Conservation (phyloP, 2,888 invertebrate species). For the Leucophora obtusa region DNA sequence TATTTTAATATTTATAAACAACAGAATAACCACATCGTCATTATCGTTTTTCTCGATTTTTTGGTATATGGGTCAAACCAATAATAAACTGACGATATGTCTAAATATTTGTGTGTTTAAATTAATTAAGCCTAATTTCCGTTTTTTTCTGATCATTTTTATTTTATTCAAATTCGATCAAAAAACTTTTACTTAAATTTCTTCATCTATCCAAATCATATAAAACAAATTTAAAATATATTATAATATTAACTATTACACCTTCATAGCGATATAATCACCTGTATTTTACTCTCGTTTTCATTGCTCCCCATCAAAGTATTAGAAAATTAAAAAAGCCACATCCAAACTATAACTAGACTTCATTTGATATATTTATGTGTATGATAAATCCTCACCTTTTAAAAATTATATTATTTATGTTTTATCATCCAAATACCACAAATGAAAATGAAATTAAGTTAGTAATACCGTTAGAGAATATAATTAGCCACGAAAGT, state of each 20-base stretch:
- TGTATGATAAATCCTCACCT: slow-evolving; percentile 25
- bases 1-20: no score
- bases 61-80: no score
- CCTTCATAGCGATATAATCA: slow-evolving; percentile 9
- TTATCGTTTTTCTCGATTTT: no score
- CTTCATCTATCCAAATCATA: no score
- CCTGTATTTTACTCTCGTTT: slow-evolving; percentile 43
- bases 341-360: not conserved
- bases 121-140: no score
- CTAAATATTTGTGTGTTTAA: no score
- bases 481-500: slow-evolving; percentile 56
- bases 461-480: slow-evolving; percentile 60
- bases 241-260: slow-evolving; percentile 10
- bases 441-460: slow-evolving; percentile 59
- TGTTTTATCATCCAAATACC: not conserved
- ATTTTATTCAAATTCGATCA: no score
- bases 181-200: not conserved
- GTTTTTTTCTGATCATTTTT: no score
- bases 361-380: not conserved
- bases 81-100: no score
- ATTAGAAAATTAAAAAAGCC: slow-evolving; percentile 20
- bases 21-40: no score
- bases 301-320: slow-evolving; percentile 25
- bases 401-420: not conserved
- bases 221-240: not conserved